Percentiles rank a stretch among this genome's conserved stretches.
Conservation (phyloP, 2,888 invertebrate species). For the Drosophila kokeensis region DNA sequence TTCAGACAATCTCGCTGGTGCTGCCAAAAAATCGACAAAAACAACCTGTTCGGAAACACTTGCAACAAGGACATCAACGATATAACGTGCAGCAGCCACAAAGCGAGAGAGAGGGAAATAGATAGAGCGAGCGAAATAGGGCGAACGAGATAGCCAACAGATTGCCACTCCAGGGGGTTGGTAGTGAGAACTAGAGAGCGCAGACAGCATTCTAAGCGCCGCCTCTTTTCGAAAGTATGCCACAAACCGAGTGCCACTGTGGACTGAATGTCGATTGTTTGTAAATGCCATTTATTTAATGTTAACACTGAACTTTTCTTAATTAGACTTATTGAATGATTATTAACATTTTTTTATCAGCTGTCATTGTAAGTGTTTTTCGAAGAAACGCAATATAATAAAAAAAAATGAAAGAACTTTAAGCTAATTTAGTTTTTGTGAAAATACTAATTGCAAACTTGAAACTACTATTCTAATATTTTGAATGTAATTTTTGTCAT, state of each 20-base stretch:
- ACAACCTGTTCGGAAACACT: constrained; percentile 84
- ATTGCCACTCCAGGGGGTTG: constrained; percentile 46
- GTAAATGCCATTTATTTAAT: neutral
- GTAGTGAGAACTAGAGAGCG: constrained; percentile 33
- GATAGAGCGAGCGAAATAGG: constrained; percentile 25
- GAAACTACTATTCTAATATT: neutral
- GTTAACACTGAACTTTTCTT: neutral
- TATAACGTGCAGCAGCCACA: constrained; percentile 35
- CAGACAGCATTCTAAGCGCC: constrained; percentile 48
- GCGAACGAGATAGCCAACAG: constrained; percentile 62
- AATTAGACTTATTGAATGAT: neutral
- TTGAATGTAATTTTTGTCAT: neutral
- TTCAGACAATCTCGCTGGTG: constrained; percentile 79
- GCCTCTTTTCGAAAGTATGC: constrained; percentile 59
- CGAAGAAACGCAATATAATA: neutral
- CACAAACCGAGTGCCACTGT: constrained; percentile 33
- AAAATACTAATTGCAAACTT: neutral
- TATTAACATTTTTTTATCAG: neutral
- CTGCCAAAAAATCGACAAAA: constrained; percentile 84
- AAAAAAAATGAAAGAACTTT: neutral
- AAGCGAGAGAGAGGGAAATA: constrained; percentile 25
- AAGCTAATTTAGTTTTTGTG: neutral
- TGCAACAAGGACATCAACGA: constrained; percentile 81
- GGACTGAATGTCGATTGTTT: neutral
- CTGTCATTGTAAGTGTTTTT: neutral